Evolutionary conservation across 1,140 invertebrate species (phyloP), one percentile per base, ranked within the genome.

Genomic region (Eupristina koningsbergeri): DNA sequence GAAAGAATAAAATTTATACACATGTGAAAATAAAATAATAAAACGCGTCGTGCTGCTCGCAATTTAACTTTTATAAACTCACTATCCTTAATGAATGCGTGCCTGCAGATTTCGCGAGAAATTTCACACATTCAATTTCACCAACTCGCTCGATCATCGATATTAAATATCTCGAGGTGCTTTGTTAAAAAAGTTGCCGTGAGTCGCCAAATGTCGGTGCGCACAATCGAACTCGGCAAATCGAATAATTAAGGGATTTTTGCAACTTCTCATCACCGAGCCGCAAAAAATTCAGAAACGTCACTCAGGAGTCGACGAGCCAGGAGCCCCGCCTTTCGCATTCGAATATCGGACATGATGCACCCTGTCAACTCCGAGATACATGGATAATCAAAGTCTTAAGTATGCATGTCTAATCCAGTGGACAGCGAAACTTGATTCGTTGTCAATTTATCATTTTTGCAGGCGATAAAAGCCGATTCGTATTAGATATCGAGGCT

Each of bases 81-180:
- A 84, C 53, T 11, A 36, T 64, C 17, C 22, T 34, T 79, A 74
- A 79, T 84, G 22, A 17, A 36, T 17, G 29, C 22, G 17, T n/a
- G n/a, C 34, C 22, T 11, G 22, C 29, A 31, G 19, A 11, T 22
- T 13, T n/a, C 36, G 31, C 36, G 17, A n/a, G 36, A 61, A 45
- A n/a, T n/a, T n/a, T 11, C 41, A 45, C 8, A 45, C 34, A 34
- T 39, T 77, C 0, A 31, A 50, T 47, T 45, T 41, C 41, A 26
- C 1, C 63, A 84, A 79, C 9, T 29, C 67, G 82, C 77, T 50
- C 69, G 36, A 84, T 84, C 76, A 80, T 84, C 53, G 53, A 41
- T 13, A 34, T n/a, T 79, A 80, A 84, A 80, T 63, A 19, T 36
- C 53, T 22, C 0, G 13, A 81, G 29, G n/a, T 9, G 26, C 19